Percentiles rank a stretch among this genome's conserved stretches.
Evolutionary conservation across 2,888 invertebrate genomes (phyloP).

Genomic region (Tiphia femorata): DNA sequence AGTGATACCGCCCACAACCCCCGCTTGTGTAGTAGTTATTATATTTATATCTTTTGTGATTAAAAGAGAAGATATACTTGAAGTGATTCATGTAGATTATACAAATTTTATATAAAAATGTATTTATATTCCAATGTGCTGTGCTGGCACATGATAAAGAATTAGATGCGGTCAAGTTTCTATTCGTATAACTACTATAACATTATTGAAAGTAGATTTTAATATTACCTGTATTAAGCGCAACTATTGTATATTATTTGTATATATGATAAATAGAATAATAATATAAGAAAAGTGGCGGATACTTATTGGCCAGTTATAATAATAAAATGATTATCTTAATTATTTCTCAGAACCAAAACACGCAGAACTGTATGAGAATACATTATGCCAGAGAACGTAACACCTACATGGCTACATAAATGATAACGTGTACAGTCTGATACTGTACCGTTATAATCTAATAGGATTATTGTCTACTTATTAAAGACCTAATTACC

Average conservation of each 20-base stretch:
- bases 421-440: slow-evolving; percentile 32
- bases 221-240: slow-evolving; percentile 54
- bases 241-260: slow-evolving; percentile 73
- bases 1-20: slow-evolving; percentile 54
- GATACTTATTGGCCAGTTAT: slow-evolving; percentile 81
- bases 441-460: slow-evolving; percentile 43
- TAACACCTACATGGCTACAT: slow-evolving; percentile 43
- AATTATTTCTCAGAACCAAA: slow-evolving; percentile 62
- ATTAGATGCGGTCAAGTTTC: slow-evolving; percentile 62
- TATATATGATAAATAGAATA: slow-evolving; percentile 77
- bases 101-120: slow-evolving; percentile 61
- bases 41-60: slow-evolving; percentile 61
- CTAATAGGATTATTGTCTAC: slow-evolving; percentile 54
- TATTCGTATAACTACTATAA: slow-evolving; percentile 60
- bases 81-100: slow-evolving; percentile 62
- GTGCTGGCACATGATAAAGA: slow-evolving; percentile 30
- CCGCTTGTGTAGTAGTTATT: slow-evolving; percentile 57
- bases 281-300: slow-evolving; percentile 75
- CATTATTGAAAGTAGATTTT: slow-evolving; percentile 58
- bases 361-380: slow-evolving; percentile 46
- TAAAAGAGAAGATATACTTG: slow-evolving; percentile 54
- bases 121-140: slow-evolving; percentile 59
- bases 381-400: slow-evolving; percentile 44
- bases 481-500: slow-evolving; percentile 55
- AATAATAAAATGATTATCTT: slow-evolving; percentile 57